phyloP scores from a whole-genome alignment of 2,113 vertebrate species.

The Taurulus bubalis region DNA sequence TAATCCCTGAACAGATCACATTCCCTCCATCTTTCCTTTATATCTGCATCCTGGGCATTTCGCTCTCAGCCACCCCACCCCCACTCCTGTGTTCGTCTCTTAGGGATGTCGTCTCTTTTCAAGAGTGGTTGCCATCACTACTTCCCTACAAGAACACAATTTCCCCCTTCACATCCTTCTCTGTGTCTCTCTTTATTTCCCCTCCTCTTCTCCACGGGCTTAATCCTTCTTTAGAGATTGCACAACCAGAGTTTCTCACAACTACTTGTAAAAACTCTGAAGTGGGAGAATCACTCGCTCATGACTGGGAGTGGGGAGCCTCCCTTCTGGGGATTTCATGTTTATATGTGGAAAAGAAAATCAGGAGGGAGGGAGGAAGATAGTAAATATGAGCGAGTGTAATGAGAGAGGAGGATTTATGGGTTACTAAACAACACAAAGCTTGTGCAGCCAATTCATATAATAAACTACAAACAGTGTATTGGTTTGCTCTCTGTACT shows the following conservation, averaged over 20 bases:
- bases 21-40: conserved; percentile 57
- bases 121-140: conserved; percentile 77
- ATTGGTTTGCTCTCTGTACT: conserved; percentile 1
- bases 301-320: conserved; percentile 34
- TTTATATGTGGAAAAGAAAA: conserved; percentile 56
- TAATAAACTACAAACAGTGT: conserved; percentile 23
- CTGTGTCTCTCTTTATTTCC: conserved; percentile 60
- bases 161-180: conserved; percentile 71
- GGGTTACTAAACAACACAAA: conserved; percentile 27
- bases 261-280: conserved; percentile 50
- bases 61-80: conserved; percentile 15
- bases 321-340: conserved; percentile 57
- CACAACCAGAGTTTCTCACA: conserved; percentile 69
- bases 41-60: conserved; percentile 46
- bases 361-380: conserved; percentile 15
- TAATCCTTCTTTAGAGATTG: conserved; percentile 78
- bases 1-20: conserved; percentile 67
- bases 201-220: conserved; percentile 60
- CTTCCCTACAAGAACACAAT: conserved; percentile 73
- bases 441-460: conserved; percentile 41
- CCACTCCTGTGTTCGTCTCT: conserved; percentile 39
- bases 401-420: conserved; percentile 32
- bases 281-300: conserved; percentile 48
- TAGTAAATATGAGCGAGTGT: conserved; percentile 14
- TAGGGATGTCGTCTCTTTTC: conserved; percentile 70